Base-by-base conservation (phyloP, 2,113 vertebrate genomes). In the Electrona antarctica region DNA sequence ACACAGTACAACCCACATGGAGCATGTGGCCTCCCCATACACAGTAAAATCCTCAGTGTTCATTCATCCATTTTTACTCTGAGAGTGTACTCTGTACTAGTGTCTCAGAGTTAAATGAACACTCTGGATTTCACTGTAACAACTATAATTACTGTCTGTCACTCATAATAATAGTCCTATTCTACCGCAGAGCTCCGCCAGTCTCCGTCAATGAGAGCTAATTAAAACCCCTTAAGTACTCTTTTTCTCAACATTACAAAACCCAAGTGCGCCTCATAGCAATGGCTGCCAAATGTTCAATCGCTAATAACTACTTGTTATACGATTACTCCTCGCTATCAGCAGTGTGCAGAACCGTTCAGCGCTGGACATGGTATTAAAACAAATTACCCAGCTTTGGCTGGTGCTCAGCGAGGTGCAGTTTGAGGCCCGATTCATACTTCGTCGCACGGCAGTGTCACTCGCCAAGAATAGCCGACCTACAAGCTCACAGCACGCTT, bases 361-460 rank as follows among this genome's bases (percentile, higher is more conserved):
- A 61, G 76, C 67, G 12, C 73, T 45, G 47, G 76, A 76, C 62
- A 52, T 60, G 74, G 67, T 73, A 41, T 81, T 87, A 80, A 86
- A 86, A 74, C 48, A 80, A 83, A 87, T 87, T 85, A 85, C 60
- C 71, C 65, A 72, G 69, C 73, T 74, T 64, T 71, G 69, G 56
- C 45, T 60, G 52, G 56, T 21, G 51, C 78, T 83, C 11, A 13
- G 51, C 5, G 33, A 41, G 33, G 3, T 41, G 33, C 64, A 46
- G 59, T 77, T 41, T 41, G 33, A 41, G 33, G 33, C 33, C 33
- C 33, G 33, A 41, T 41, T 41, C 33, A 41, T 41, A 41, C 33
- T 41, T 41, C 33, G 33, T 41, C 33, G 2, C 33, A 41, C 33
- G 5, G 33, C 33, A 41, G 33, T 41, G 33, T 41, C 33, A 1